Evolutionary conservation across 2,888 invertebrate genomes (phyloP), one percentile per base, ranked within the genome.

Genomic region (Papilio elwesi): DNA sequence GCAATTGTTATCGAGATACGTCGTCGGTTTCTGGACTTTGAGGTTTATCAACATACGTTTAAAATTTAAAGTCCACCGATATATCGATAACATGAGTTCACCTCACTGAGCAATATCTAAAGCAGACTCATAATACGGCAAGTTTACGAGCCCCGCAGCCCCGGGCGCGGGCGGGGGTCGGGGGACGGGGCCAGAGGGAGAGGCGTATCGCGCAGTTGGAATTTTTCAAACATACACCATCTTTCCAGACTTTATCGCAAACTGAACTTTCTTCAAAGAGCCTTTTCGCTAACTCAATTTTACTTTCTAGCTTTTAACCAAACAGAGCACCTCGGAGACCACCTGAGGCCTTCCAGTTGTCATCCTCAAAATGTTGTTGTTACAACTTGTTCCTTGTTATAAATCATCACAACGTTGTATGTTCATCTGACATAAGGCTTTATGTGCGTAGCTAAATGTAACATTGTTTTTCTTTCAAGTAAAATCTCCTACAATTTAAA

Each of bases 71-170:
- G 12, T 8, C 12, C 15, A n/a, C n/a, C 8, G 12, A 11, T 59
- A 66, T 63, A 53, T 68, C 68, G 62, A 72, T 55, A 55, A 16
- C 15, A 0, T 43, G 8, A 26, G 7, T 62, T 26, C 49, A 51
- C 73, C 59, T 73, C 73, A 36, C 73, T 73, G 15, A 15, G 11
- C n/a, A 12, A 52, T 36, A 68, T 65, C 55, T 65, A 74, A 74
- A 74, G 74, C 70, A 66, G 72, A 73, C 73, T 76, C 76, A 74
- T 76, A 79, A 76, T 77, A 75, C 74, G 76, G 75, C 73, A 76
- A 80, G 74, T 79, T 79, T 79, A 79, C 79, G 76, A 79, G 75
- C 73, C 74, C 76, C 75, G 77, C 71, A 74, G 72, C 59, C 43
- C 59, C 64, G 71, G 65, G 64, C 15, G 53, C 55, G 26, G 59